Evolutionary conservation across 2,113 vertebrate genomes (phyloP).

Genomic region (Nematolebias whitei): DNA sequence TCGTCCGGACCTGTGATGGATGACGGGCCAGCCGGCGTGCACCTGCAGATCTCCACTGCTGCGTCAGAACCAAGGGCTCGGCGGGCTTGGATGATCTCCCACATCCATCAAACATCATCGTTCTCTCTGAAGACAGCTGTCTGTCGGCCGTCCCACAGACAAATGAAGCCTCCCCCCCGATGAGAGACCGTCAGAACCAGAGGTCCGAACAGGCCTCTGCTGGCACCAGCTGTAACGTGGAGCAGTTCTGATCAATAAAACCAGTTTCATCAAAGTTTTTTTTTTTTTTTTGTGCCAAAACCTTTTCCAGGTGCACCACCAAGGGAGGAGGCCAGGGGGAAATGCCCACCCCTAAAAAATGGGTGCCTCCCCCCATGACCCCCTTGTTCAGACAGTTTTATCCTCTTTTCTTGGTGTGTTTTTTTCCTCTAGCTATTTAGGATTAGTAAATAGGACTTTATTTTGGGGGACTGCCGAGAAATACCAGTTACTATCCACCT

Average conservation of each 20-base stretch:
- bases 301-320: too few species aligned
- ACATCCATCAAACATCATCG: slow-evolving; percentile 74
- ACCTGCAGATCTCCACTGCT: slow-evolving; percentile 69
- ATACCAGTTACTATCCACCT: too few species aligned
- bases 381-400: too few species aligned
- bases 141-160: slow-evolving; percentile 64
- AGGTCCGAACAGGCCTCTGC: slow-evolving; percentile 39
- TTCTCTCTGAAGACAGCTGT: slow-evolving; percentile 76
- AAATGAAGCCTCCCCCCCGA: slow-evolving; percentile 68
- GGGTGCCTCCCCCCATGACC: too few species aligned
- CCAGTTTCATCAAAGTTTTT: too few species aligned
- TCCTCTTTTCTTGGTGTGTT: too few species aligned
- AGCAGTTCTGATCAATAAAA: neutral
- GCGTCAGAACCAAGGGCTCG: slow-evolving; percentile 72
- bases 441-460: too few species aligned
- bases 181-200: slow-evolving; percentile 63
- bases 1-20: slow-evolving; percentile 68
- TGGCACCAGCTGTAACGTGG: slow-evolving; percentile 3
- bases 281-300: too few species aligned
- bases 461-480: too few species aligned
- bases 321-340: too few species aligned
- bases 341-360: too few species aligned
- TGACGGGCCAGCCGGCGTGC: slow-evolving; percentile 66
- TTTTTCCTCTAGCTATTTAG: too few species aligned
- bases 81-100: slow-evolving; percentile 67